Evolutionary conservation across 2,888 invertebrate genomes (phyloP).

Genomic region (Capitulum mitella): DNA sequence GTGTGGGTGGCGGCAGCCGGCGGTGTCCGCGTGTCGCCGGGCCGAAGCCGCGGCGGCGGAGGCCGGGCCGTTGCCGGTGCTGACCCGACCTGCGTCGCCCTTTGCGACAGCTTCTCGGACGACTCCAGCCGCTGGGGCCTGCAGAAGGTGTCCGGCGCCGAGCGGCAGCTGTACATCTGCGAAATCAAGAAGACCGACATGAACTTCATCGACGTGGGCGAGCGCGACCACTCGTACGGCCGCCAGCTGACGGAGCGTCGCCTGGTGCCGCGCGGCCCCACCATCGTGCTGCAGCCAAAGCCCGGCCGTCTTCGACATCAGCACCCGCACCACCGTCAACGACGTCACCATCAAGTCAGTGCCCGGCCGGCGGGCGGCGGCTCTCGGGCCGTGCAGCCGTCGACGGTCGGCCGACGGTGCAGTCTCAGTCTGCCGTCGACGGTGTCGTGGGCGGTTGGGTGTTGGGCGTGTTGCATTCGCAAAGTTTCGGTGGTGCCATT

Average conservation of each 20-base stretch:
- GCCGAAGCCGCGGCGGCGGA: no score
- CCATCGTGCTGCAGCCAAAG: conserved; percentile 74
- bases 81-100: background rate
- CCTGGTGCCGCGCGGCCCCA: conserved; percentile 78
- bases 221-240: conserved; percentile 74
- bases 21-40: no score
- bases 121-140: conserved; percentile 74
- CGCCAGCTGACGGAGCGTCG: conserved; percentile 69
- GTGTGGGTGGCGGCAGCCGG: no score
- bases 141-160: conserved; percentile 67
- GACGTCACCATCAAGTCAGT: conserved; percentile 61
- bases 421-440: no score
- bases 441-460: no score
- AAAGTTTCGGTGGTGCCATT: no score
- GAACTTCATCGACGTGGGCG: conserved; percentile 51
- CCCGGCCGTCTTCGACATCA: conserved; percentile 76
- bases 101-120: conserved; percentile 37
- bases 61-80: no score
- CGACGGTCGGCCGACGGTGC: no score
- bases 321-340: conserved; percentile 59
- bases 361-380: no score
- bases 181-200: conserved; percentile 60
- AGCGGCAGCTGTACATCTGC: conserved; percentile 74
- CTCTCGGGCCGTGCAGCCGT: no score
- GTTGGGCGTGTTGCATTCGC: no score